Base-by-base conservation (phyloP, 2,797 vertebrate genomes). In the Sciurus carolinensis region DNA sequence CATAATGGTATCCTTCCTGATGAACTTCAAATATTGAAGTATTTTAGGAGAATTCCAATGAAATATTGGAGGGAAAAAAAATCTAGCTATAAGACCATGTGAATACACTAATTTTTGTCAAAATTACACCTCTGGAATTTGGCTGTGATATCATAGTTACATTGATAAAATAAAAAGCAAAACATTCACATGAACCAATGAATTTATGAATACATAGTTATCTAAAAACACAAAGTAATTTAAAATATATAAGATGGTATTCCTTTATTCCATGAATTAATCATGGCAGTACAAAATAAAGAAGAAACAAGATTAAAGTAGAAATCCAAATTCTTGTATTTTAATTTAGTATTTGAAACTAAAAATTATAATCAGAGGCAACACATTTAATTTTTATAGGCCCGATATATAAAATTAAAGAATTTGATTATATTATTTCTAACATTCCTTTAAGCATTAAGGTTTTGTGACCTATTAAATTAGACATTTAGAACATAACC, bases 21-120 rank as follows among this genome's bases (percentile, higher is more conserved):
- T 81, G 62, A 90, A 77, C 44, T 93, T 96, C 44, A 95, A 92
- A 88, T 9, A 67, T 30, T 81, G 18, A 91, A 90, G 10, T 44
- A 33, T 88, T 92, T 71, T 88, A 94, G 82, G 3, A 82, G 80
- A 94, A 90, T 72, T 26, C 28, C 52, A 67, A 73, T 47, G 20
- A 42, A 72, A 10, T 33, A 13, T 22, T 80, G 3, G 62, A 36
- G 20, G 64, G 93, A 64, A 91, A 96, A 91, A 96, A 92, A 64
- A 77, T 77, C 33, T 95, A 82, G 83, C 47, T 18, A 59, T 66
- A 71, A 85, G 5, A 52, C n/a, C 28, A 90, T 80, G 6, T 87
- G 64, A 87, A 72, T 44, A 73, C 2, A 42, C 6, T 7, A 52
- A 77, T n/a, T 93, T 64, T 94, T 91, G 17, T 93, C 42, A 22